Evolutionary conservation across 2,888 invertebrate genomes (phyloP), one percentile per base, ranked within the genome.

Genomic region (Napeogenes inachia): DNA sequence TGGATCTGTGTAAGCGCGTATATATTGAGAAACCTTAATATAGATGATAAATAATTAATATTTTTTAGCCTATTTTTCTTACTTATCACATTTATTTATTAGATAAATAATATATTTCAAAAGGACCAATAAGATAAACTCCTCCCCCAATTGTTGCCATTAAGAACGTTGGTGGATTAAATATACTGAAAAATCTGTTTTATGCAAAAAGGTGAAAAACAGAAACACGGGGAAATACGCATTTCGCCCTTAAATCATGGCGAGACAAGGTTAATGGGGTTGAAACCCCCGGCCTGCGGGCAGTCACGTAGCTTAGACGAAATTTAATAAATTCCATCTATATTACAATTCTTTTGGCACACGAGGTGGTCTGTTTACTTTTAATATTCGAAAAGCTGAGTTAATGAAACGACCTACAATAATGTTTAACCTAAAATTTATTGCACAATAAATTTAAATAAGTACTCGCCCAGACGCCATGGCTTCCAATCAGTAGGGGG

Each of bases 241-340:
- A 84, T 86, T 87, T 80, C 78, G 73, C 76, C 76, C 79, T 80
- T 89, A 89, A 89, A 89, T 87, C 87, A 89, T 87, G 77, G 80
- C 80, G 76, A 80, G 86, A 85, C 87, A 87, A 86, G 87, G 87
- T 88, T 88, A 89, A 89, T 89, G 87, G 88, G 84, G 83, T 83
- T 81, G 82, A 81, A 85, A 82, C 82, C 81, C 77, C 76, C 63
- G 69, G 79, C 79, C 82, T 79, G 78, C 79, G 77, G 77, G 81
- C 82, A 80, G 85, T 85, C 87, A 87, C 88, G 88, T 85, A 84
- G 80, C 62, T 60, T 64, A 63, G 68, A 66, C 66, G 62, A 81
- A 84, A 85, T 85, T 85, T 84, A 85, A 86, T 86, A 85, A 86
- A 85, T 82, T 82, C 75, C 75, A 72, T 76, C 79, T 85, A 76